These are phyloP conservation scores for Lophura swinhoii DNA, from an alignment of 2,797 vertebrate species.

Conservation along the genomic window DNA sequence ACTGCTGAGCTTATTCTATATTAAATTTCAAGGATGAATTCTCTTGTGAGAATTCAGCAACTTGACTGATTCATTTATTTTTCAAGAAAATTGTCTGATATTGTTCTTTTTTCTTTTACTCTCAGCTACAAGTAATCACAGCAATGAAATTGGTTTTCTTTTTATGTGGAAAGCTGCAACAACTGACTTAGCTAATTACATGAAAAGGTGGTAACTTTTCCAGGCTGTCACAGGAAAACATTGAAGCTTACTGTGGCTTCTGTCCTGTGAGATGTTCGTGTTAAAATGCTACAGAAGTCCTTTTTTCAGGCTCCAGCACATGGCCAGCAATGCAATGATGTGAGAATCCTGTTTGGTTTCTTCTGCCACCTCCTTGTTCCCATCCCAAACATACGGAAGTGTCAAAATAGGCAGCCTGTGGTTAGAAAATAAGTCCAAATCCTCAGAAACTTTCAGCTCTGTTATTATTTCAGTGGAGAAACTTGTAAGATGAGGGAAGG, in stretches of 20 bases:
- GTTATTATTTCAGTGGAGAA: not conserved
- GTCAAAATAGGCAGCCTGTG: not conserved
- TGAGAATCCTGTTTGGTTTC: not conserved
- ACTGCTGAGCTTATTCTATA: not conserved
- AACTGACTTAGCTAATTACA: not conserved
- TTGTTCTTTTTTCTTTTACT: not conserved
- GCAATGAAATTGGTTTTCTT: not conserved
- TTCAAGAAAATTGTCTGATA: not conserved
- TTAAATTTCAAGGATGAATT: constrained; percentile 1
- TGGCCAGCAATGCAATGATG: too few relatives aligned
- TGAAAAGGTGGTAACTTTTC: not conserved
- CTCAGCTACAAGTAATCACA: not conserved
- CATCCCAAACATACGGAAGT: not conserved
- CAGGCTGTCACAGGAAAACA: not conserved
- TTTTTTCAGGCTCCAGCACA: not conserved
- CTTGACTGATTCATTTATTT: constrained; percentile 10
- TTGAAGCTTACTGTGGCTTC: not conserved
- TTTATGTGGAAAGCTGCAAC: not conserved
- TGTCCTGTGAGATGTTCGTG: not conserved
- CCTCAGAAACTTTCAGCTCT: not conserved
- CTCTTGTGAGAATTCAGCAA: not conserved
- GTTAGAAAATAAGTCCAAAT: not conserved
- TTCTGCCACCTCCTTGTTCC: not conserved
- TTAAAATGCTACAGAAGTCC: not conserved
- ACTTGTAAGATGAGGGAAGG: not conserved